Percentiles rank a stretch among this genome's conserved stretches.
These are phyloP conservation scores for Prunella fulvescens DNA, from an alignment of 2,113 vertebrate genomes.

Conservation along the genomic window DNA sequence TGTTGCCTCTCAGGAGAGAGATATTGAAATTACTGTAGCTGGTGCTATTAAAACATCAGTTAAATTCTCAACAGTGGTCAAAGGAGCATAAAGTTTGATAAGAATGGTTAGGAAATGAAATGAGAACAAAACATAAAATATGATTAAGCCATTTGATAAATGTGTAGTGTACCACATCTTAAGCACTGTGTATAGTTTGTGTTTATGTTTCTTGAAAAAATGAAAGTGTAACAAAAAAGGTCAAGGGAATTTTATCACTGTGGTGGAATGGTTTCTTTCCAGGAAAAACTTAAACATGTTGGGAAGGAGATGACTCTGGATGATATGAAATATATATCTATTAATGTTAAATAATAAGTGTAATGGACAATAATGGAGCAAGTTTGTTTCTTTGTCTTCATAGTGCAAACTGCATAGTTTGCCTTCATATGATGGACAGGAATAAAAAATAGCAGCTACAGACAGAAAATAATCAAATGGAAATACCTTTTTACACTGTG, in stretches of 20 bases:
- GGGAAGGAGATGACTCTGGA: background rate
- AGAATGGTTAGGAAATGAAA: background rate
- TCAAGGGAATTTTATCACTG: background rate
- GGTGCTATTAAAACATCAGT: background rate
- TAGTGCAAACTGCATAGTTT: background rate
- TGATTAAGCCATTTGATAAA: background rate
- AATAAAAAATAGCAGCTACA: background rate
- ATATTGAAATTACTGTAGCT: slow-evolving; percentile 22
- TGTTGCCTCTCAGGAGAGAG: slow-evolving; percentile 41
- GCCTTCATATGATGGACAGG: background rate
- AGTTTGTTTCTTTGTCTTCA: background rate
- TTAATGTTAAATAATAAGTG: background rate
- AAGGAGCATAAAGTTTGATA: background rate
- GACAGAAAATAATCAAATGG: background rate
- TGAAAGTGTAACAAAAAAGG: background rate
- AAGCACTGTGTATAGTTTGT: background rate
- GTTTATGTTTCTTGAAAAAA: background rate
- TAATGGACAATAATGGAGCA: background rate
- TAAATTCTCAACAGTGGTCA: background rate
- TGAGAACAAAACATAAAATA: background rate
- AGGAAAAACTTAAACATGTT: background rate
- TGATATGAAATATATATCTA: background rate
- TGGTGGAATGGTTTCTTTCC: background rate
- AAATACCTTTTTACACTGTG: background rate
- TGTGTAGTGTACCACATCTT: background rate